Evolutionary conservation across 92 coral and sea anemone genomes (phyloP), one percentile per base, ranked within the genome.

Genomic region (Heliopora coerulea): DNA sequence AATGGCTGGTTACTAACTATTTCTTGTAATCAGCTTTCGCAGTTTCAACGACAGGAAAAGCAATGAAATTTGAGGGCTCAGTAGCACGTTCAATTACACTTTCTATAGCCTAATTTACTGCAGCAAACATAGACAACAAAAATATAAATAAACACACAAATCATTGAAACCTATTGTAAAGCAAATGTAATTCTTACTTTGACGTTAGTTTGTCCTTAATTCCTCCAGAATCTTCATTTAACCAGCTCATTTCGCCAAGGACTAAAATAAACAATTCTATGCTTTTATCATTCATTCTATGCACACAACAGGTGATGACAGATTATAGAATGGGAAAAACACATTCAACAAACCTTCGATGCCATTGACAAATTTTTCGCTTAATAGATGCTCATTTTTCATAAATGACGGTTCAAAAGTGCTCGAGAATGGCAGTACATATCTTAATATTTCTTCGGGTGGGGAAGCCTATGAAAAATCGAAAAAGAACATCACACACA

Each of bases 261-360:
- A 23, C 77, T 70, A 52, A 34, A 31, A 1, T 11, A 65, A 41
- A 46, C 2, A 67, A 28, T 46, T 12, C 24, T 12, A 12, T 10
- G 18, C n/a, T 58, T 58, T 8, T 10, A 25, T 58, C 33, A 12
- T 58, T 10, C 31, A 58, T 33, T 58, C 7, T 21, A 14, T 58
- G 17, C 21, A 26, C 15, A 12, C 21, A 26, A 9, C 39, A 58
- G 32, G 26, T 12, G 15, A 2, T 26, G 30, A 2, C 15, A 26
- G 37, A 26, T 23, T 24, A 59, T 56, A 10, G 28, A n/a, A 56
- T 56, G 15, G 12, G 40, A 35, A 61, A 6, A 30, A 13, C 19
- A 3, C 39, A 9, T 14, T 1, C 7, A 23, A 29, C 74, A 48
- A 67, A 67, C 74, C 74, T 67, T 67, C 37, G 26, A 67, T 27